These are phyloP conservation scores for Cryptotermes secundus DNA, from an alignment of 1,140 invertebrate species.

Conservation along the genomic window DNA sequence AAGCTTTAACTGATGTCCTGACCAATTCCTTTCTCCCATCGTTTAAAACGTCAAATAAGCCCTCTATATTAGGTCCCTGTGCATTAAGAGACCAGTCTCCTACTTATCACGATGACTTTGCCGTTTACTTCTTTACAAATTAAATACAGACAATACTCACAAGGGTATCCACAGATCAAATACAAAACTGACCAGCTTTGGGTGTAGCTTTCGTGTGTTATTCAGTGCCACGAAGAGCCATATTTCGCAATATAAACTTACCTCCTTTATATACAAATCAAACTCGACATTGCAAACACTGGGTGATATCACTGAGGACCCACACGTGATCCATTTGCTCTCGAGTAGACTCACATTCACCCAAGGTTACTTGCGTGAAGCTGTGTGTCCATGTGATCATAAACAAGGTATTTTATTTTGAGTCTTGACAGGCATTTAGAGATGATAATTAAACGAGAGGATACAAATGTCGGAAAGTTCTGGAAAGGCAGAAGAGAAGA, in stretches of 20 bases:
- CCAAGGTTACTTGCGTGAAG: neutral
- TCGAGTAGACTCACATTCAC: neutral
- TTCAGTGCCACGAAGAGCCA: neutral
- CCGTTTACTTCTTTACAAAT: too few species aligned
- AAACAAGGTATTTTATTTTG: constrained; percentile 22
- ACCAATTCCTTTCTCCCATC: too few species aligned
- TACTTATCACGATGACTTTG: too few species aligned
- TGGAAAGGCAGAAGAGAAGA: neutral
- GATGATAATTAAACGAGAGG: constrained; percentile 31
- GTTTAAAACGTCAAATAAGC: too few species aligned
- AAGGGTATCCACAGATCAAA: neutral
- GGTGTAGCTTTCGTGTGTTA: neutral
- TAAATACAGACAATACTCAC: too few species aligned
- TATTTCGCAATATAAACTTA: neutral
- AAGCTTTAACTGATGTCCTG: too few species aligned
- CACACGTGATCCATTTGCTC: neutral
- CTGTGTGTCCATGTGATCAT: constrained; percentile 17
- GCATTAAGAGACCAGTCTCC: too few species aligned
- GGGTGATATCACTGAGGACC: neutral
- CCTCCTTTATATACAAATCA: neutral
- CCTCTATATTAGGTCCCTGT: too few species aligned
- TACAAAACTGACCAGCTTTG: neutral
- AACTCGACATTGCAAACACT: neutral
- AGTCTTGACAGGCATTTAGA: constrained; percentile 23
- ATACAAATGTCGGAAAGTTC: constrained; percentile 21